These are phyloP conservation scores for Zosterops japonicus DNA, from an alignment of 2,113 vertebrate genomes.

Conservation along the genomic window DNA sequence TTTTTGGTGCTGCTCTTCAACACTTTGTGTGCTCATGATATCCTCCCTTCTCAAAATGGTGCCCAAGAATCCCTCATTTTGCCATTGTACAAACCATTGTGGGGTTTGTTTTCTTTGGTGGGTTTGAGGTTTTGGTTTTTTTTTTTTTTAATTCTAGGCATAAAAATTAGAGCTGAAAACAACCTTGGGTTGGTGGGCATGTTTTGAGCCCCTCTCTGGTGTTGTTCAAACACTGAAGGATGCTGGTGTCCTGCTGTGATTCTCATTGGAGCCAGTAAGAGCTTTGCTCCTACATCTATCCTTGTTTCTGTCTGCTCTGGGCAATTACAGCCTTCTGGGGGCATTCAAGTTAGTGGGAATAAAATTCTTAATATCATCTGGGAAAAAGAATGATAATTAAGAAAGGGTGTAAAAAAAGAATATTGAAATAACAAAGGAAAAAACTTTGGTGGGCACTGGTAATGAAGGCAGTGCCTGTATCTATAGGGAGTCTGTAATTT, in stretches of 20 bases:
- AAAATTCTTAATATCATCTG: background rate
- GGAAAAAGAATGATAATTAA: background rate
- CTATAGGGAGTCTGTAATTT: background rate
- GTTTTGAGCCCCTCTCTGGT: background rate
- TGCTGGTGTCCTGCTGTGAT: background rate
- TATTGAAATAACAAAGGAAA: background rate
- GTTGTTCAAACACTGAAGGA: background rate
- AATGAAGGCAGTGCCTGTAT: background rate
- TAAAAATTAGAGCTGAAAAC: background rate
- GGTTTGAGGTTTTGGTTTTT: too few relatives aligned
- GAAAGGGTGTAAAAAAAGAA: background rate
- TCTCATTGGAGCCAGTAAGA: background rate
- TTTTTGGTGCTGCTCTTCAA: background rate
- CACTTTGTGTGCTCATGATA: background rate
- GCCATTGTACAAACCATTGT: background rate
- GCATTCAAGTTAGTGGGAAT: background rate
- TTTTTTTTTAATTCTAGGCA: background rate
- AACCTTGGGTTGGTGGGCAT: rapidly evolving
- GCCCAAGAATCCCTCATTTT: background rate
- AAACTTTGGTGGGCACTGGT: background rate
- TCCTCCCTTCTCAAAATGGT: background rate
- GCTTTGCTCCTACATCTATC: background rate
- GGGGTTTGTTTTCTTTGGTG: background rate
- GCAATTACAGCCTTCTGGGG: background rate
- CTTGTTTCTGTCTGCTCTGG: background rate